phyloP scores from a whole-genome alignment of 2,888 invertebrate species.

The Balanococcus diminutus region DNA sequence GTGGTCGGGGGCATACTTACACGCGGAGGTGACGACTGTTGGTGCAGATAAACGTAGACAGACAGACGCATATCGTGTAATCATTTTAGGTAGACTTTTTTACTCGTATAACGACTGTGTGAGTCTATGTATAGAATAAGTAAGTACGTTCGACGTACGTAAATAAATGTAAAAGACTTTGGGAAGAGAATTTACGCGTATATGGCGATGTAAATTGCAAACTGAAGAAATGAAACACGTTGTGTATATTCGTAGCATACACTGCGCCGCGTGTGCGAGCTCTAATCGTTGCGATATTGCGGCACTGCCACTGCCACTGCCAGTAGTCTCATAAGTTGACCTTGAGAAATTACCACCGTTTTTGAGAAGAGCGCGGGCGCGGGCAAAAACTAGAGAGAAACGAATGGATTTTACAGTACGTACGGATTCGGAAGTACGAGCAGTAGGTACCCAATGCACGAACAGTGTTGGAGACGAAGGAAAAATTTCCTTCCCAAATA shows the following conservation, averaged over 20 bases:
- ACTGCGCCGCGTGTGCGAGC: neutral
- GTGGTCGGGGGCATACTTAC: neutral
- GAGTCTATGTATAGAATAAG: neutral
- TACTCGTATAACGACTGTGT: neutral
- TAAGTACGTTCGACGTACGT: neutral
- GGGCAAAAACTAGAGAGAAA: neutral
- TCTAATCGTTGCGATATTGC: neutral
- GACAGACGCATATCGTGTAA: constrained; percentile 15
- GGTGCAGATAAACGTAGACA: neutral
- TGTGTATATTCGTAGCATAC: no score
- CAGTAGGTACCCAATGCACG: neutral
- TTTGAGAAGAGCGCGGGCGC: neutral
- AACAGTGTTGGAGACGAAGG: neutral
- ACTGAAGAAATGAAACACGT: neutral
- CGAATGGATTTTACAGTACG: neutral
- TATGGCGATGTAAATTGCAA: neutral
- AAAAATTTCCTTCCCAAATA: neutral
- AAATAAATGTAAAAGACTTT: neutral
- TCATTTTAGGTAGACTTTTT: constrained; percentile 34
- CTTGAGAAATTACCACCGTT: constrained; percentile 11
- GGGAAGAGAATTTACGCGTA: constrained; percentile 28
- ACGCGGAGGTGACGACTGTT: neutral
- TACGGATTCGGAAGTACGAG: neutral
- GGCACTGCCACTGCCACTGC: neutral
- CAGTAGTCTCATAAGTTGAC: constrained; percentile 12